Evolutionary conservation across 2,113 vertebrate species (phyloP).

Genomic region (Centrocercus urophasianus): DNA sequence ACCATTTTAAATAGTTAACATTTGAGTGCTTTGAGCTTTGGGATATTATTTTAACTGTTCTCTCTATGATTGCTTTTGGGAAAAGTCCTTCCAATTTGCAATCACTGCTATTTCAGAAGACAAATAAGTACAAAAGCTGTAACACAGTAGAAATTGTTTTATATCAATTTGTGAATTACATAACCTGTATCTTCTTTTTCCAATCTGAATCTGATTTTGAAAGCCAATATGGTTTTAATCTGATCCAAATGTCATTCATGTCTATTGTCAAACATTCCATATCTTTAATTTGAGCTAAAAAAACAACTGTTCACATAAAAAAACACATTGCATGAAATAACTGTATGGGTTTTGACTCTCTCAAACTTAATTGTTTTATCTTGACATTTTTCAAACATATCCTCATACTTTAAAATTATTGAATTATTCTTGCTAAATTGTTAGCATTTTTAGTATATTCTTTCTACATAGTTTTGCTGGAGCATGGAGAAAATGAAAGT

Average conservation of each 20-base stretch:
- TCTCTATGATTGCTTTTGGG: background rate
- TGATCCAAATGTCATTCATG: conserved; percentile 4
- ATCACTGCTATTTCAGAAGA: background rate
- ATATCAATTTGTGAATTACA: background rate
- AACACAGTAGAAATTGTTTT: background rate
- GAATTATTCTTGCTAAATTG: background rate
- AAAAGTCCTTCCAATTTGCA: background rate
- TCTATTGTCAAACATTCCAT: background rate
- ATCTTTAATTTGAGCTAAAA: conserved; percentile 27
- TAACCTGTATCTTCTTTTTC: background rate
- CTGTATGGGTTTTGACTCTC: background rate
- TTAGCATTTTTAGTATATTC: background rate
- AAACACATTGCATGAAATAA: background rate
- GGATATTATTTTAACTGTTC: background rate
- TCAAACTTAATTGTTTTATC: conserved; percentile 14
- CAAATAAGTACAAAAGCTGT: background rate
- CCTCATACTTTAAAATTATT: conserved; percentile 6
- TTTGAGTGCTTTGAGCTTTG: background rate
- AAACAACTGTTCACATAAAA: background rate
- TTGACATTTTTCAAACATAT: background rate
- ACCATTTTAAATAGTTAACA: background rate
- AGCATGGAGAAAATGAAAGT: background rate
- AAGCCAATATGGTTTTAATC: background rate
- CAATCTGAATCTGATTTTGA: conserved; percentile 9
- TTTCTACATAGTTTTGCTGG: background rate